Conservation (phyloP, 64 coral and sea anemone genomes). For the Pocillopora damicornis region DNA sequence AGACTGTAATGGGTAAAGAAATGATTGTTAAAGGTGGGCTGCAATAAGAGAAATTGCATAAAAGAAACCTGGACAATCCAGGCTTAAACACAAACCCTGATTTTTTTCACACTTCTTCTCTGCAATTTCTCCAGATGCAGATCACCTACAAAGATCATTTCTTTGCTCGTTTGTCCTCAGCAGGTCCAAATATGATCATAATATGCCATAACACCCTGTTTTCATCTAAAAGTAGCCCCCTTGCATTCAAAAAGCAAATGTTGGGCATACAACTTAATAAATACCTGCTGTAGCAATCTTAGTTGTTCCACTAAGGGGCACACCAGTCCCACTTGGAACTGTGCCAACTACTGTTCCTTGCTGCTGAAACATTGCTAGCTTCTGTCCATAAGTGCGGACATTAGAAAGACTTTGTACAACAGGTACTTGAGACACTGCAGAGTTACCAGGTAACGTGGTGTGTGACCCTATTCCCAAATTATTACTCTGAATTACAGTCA, state of each 20-base stretch:
- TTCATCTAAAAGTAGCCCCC: no score
- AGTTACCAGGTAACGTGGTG: background rate
- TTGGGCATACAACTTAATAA: background rate
- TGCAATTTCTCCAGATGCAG: no score
- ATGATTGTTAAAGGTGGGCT: no score
- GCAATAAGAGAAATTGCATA: no score
- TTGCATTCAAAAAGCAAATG: background rate
- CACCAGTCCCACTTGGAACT: constrained; percentile 7
- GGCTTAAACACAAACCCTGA: no score
- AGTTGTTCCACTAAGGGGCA: constrained; percentile 23
- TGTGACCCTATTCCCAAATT: constrained; percentile 30
- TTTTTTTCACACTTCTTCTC: no score
- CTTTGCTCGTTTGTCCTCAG: no score
- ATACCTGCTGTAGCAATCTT: constrained; percentile 34
- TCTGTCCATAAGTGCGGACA: constrained; percentile 83
- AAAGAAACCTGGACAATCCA: no score
- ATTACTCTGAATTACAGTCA: constrained; percentile 40
- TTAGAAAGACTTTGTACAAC: constrained; percentile 61
- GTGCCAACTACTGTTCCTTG: constrained; percentile 30
- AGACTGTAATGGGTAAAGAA: no score
- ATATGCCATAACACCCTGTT: no score
- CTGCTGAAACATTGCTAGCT: constrained; percentile 78
- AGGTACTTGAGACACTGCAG: constrained; percentile 43
- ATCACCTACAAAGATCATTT: no score
- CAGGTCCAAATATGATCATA: no score